Evolutionary conservation across 2,888 invertebrate genomes (phyloP), one percentile per base, ranked within the genome.

Genomic region (Silvanus unidentatus): DNA sequence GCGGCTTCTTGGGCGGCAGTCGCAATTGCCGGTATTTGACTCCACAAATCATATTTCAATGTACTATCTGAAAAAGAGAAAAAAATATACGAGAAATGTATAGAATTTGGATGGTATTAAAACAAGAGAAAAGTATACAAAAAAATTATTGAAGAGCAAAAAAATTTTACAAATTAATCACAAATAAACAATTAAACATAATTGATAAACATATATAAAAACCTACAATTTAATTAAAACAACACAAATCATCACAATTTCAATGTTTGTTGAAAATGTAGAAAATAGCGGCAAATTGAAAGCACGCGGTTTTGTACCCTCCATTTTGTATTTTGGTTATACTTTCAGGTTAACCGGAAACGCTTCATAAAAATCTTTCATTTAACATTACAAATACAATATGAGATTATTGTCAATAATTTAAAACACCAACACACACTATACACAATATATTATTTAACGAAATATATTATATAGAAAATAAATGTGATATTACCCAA

Each of bases 21-120:
- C 10, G 82, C 82, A 48, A 85, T 73, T 57, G 80, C 77, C 5
- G 84, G 82, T 42, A 86, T 73, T 59, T 83, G 82, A 59, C 84
- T 81, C 67, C 84, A 75, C 59, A 85, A 64, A 59, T 81, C 81
- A 15, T 76, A 74, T 47, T 81, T 73, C 12, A 84, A 77, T 45
- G 75, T 69, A 15, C 75, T 71, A 60, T 83, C 84, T 84, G 74
- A 28, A 75, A 68, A 35, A 41, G 58, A 55, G 49, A 45, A 38
- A 47, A 43, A n/a, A 50, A 43, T 39, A 41, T 22, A 22, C 40
- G 36, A 36, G 28, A 34, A 22, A 45, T 45, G n/a, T 11, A 49
- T 39, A 28, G 28, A 28, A 28, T 8, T 10, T 28, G 28, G 8
- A 39, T 36, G 10, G 22, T 15, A 32, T 38, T 30, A 46, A 38